Percentiles rank a stretch among this genome's conserved stretches.
Evolutionary conservation across 2,113 vertebrate genomes (phyloP).

Genomic region (Cheilinus undulatus): DNA sequence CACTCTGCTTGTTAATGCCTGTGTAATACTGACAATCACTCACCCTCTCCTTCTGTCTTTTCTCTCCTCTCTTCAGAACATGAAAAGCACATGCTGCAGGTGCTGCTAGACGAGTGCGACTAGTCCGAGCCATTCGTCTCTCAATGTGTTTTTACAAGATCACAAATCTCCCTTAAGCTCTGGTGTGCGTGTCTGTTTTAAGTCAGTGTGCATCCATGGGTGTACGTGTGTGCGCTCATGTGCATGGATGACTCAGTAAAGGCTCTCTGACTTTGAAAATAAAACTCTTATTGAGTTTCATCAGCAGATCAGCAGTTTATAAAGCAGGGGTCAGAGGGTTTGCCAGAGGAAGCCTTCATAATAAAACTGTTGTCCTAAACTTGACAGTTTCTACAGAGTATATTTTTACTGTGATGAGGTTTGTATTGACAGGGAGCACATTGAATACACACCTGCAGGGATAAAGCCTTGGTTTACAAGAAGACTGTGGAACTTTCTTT

Average conservation of each 20-base stretch:
- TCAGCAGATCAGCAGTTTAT: slow-evolving; percentile 35
- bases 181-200: slow-evolving; percentile 37
- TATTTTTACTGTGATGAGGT: slow-evolving; percentile 13
- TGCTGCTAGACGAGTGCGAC: slow-evolving; percentile 76
- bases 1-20: slow-evolving; percentile 59
- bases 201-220: slow-evolving; percentile 41
- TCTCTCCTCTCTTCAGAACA: slow-evolving; percentile 31
- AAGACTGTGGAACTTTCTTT: background rate
- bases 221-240: slow-evolving; percentile 43
- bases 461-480: background rate
- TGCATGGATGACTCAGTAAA: slow-evolving; percentile 49
- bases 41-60: background rate
- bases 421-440: background rate
- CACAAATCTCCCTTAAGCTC: slow-evolving; percentile 73
- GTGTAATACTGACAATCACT: slow-evolving; percentile 45
- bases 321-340: slow-evolving; percentile 36
- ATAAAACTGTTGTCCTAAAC: slow-evolving; percentile 34
- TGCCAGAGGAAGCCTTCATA: background rate
- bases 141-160: slow-evolving; percentile 74
- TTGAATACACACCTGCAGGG: background rate
- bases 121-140: slow-evolving; percentile 60
- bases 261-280: slow-evolving; percentile 41
- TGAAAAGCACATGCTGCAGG: slow-evolving; percentile 64
- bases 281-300: slow-evolving; percentile 49
- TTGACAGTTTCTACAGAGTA: slow-evolving; percentile 32